Percentiles rank a stretch among this genome's conserved stretches.
Conservation (phyloP, 2,113 vertebrate genomes). For the Rhinolophus ferrumequinum region DNA sequence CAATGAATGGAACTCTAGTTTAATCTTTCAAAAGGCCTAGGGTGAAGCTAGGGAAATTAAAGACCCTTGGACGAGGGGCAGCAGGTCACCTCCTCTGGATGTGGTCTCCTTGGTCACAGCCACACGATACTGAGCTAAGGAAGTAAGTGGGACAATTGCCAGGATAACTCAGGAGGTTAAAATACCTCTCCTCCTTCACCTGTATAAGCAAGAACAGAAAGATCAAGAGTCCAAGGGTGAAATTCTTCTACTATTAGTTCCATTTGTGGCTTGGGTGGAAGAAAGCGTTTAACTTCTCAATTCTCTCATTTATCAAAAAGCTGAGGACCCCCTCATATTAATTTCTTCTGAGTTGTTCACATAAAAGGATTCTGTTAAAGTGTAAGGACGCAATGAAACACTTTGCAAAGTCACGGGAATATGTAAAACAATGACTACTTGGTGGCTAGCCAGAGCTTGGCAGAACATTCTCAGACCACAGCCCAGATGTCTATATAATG, state of each 20-base stretch:
- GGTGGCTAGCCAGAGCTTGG: neutral
- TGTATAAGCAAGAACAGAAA: neutral
- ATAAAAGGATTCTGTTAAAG: neutral
- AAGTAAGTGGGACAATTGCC: neutral
- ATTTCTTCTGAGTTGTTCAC: neutral
- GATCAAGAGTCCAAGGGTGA: neutral
- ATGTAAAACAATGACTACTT: neutral
- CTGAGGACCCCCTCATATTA: neutral
- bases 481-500: neutral
- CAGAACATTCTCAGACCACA: neutral
- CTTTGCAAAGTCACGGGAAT: neutral
- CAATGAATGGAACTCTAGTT: neutral
- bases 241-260: neutral
- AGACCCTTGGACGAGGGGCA: fast-evolving
- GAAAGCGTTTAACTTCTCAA: neutral
- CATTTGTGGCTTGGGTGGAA: neutral
- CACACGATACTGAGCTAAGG: neutral
- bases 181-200: neutral
- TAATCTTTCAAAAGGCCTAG: neutral
- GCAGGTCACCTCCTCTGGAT: neutral
- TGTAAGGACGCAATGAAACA: neutral
- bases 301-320: neutral
- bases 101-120: neutral
- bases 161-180: neutral
- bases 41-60: neutral